Evolutionary conservation across 2,888 invertebrate species (phyloP), one percentile per base, ranked within the genome.

Genomic region (Brachycybe producta): DNA sequence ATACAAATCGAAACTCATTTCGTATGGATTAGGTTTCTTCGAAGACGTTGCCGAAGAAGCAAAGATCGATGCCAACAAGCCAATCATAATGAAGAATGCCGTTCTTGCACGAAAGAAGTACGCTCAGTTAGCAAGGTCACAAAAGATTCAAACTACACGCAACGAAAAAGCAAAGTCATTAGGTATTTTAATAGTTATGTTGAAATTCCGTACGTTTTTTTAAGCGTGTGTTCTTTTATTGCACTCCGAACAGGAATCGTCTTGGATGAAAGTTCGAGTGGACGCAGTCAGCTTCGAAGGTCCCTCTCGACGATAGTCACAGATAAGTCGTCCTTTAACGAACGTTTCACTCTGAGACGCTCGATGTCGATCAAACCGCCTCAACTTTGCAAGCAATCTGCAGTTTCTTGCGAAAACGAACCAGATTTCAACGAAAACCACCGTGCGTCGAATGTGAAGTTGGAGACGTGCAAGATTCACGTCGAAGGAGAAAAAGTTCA

Each of bases 1-100:
- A 36, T 45, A 21, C 21, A 38, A 3, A 3, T 45, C 23, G 36
- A 19, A 56, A 63, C 35, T n/a, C n/a, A n/a, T n/a, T n/a, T n/a
- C n/a, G n/a, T n/a, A n/a, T n/a, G n/a, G n/a, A n/a, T n/a, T 60
- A 69, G 70, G 61, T 51, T 70, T 69, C 59, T 70, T 70, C 62
- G 70, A 70, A 52, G 65, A 66, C 46, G 60, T 69, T n/a, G 69
- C 67, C 2, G 61, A 65, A 55, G 70, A 70, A 49, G 66, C 68
- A 1, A 61, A 64, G 45, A 56, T 68, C 27, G 68, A 70, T 51
- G 65, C 68, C 23, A 65, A 69, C 53, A 65, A 65, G 52, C 64
- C 67, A 15, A 57, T 65, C 5, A 62, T 68, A 49, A 64, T 68
- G 55, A 64, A 64, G 55, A 66, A 66, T 55, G 61, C 65, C 3